Base-by-base conservation (phyloP, 2,888 invertebrate species). In the Pyrgus malvae region DNA sequence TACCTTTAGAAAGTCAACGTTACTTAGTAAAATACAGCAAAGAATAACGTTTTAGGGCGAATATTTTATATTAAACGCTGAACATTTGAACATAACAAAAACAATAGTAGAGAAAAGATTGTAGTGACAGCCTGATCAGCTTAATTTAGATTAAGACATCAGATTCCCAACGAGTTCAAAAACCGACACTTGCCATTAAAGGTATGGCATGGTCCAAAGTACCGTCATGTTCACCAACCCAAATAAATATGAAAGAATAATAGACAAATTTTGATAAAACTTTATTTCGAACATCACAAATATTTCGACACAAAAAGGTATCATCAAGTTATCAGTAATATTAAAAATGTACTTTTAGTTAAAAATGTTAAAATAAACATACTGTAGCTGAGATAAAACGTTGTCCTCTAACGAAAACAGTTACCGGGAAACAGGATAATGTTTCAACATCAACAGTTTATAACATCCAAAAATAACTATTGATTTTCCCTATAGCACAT, bases 261-360 rank as follows among this genome's bases (percentile, higher is more conserved):
- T 14, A n/a, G 5, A 17, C 1, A 19, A 8, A n/a, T 35, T 50
- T 44, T 44, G 59, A 60, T 67, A 72, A 64, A 72, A 72, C 65
- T 68, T 80, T 84, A 82, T 80, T 78, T 78, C 66, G 72, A 82
- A 80, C 84, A 81, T 83, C 83, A 83, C 79, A 83, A 83, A 77
- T 78, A 79, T 70, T 70, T 78, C 66, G 71, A 77, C 74, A 72
- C 38, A 74, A 69, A 74, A 74, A 61, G 62, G 17, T 51, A 29
- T 42, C 35, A 48, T 27, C 27, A 6, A 9, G n/a, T n/a, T n/a
- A n/a, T n/a, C n/a, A 16, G 42, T 27, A 33, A 35, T 21, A 49
- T 46, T 57, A 55, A 61, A 45, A 56, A 48, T 17, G 17, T 17
- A n/a, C n/a, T n/a, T n/a, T n/a, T 48, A 55, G 54, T 56, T 53